phyloP scores from a whole-genome alignment of 1,140 invertebrate species.

The Theocolax elegans region DNA sequence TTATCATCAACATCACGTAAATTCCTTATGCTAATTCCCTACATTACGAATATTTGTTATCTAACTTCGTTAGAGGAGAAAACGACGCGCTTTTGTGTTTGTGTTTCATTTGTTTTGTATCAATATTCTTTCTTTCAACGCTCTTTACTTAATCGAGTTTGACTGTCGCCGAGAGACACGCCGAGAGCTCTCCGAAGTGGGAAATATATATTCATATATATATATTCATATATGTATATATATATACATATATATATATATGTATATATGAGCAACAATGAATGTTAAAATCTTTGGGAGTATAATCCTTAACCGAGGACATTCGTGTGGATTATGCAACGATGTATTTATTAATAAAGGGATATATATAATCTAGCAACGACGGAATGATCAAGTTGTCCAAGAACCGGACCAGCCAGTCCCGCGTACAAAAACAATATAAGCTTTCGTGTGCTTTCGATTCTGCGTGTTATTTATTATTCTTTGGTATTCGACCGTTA shows the following conservation, averaged over 20 bases:
- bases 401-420: conserved; percentile 55
- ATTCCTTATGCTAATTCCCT: conserved; percentile 21
- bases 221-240: no score
- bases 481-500: no score
- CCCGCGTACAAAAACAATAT: conserved; percentile 22
- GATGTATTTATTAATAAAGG: no score
- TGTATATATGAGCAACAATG: conserved; percentile 32
- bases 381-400: conserved; percentile 38
- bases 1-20: conserved; percentile 7
- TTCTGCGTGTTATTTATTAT: no score
- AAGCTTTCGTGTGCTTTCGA: no score
- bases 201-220: no score
- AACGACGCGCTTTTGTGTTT: conserved; percentile 14
- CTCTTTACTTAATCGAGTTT: no score
- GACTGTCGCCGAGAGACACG: no score
- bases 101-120: no score
- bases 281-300: conserved; percentile 38
- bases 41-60: conserved; percentile 6
- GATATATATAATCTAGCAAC: conserved; percentile 27
- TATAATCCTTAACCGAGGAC: conserved; percentile 47
- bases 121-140: no score
- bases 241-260: no score
- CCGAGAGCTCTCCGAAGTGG: no score
- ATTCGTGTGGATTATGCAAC: conserved; percentile 44
- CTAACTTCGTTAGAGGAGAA: conserved; percentile 36